Conservation (phyloP, 2,113 vertebrate genomes). For the Oryzias melastigma region DNA sequence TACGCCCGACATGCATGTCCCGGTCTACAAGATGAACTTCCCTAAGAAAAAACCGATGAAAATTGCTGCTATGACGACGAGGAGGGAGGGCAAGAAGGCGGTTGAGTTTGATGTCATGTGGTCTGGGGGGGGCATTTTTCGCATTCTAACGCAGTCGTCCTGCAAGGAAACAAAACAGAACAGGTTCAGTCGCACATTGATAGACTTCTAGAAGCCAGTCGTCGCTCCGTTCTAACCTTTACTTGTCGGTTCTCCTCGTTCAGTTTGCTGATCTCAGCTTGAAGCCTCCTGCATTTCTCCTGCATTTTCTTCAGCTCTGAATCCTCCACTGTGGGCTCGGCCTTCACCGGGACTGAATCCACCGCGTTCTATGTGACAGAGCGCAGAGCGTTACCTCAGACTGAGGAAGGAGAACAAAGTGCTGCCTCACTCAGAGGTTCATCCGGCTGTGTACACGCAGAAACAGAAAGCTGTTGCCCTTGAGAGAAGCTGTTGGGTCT, state of each 20-base stretch:
- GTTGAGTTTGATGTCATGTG: conserved; percentile 84
- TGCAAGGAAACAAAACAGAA: conserved; percentile 42
- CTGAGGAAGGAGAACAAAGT: too few species aligned
- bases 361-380: conserved; percentile 83
- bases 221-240: conserved; percentile 75
- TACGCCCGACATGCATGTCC: conserved; percentile 79
- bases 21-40: conserved; percentile 98
- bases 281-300: conserved; percentile 96
- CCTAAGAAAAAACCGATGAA: conserved; percentile 99
- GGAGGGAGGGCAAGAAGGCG: conserved; percentile 93
- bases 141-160: conserved; percentile 91
- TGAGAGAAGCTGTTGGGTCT: too few species aligned
- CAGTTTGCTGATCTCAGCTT: conserved; percentile 87
- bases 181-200: not conserved
- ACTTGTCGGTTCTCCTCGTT: conserved; percentile 92
- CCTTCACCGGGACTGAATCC: conserved; percentile 84
- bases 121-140: conserved; percentile 88
- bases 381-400: not conserved
- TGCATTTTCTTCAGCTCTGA: conserved; percentile 88
- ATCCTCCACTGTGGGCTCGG: conserved; percentile 82
- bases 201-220: too few species aligned
- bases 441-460: too few species aligned
- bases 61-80: conserved; percentile 98
- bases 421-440: too few species aligned
- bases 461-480: too few species aligned